Evolutionary conservation across 1,140 invertebrate genomes (phyloP), one percentile per base, ranked within the genome.

Genomic region (Trichomalopsis sarcophagae): DNA sequence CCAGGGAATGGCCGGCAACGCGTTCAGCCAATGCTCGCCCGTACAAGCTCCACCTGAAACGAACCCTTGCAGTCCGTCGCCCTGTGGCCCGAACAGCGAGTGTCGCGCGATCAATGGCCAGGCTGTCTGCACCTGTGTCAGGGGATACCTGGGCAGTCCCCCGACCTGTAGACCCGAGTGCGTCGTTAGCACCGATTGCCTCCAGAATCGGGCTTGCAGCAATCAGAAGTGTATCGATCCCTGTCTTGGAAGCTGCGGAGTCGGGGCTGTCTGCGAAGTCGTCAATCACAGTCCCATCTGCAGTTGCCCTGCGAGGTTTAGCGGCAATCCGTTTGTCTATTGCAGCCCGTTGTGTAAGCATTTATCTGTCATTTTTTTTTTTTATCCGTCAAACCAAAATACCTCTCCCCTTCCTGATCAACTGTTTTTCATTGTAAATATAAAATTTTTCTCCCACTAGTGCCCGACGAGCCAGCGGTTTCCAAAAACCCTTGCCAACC

Each of bases 171-270:
- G 95, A 89, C 95, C 95, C 9, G 95, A 96, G 91, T 97, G 96
- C 90, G 92, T 96, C 4, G 94, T 94, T 21, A 96, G 95, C 87
- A 91, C 94, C 21, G 96, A 96, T 91, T 96, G 96, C 90, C 88
- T 94, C 50, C 90, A 94, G 30, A 94, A 95, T 87, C 93, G 94
- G 88, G 95, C 95, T 76, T 97, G 96, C 88, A 94, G 94, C 68
- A 96, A 96, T 89, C 95, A 96, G 83, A 96, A 95, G 91, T 97
- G 96, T 90, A 92, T 94, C 2, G 94, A 97, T 90, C 96, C 96
- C 55, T 97, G 96, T 87, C 94, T 94, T 62, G 96, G 96, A 84
- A 94, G 95, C 74, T 97, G 96, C 91, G 96, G 96, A 75, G 87
- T 96, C 33, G 92, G 91, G 78, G 96, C 95, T 6, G 89, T 93